These are phyloP conservation scores for Hypercompe scribonia DNA, from an alignment of 2,888 invertebrate species.

Conservation along the genomic window DNA sequence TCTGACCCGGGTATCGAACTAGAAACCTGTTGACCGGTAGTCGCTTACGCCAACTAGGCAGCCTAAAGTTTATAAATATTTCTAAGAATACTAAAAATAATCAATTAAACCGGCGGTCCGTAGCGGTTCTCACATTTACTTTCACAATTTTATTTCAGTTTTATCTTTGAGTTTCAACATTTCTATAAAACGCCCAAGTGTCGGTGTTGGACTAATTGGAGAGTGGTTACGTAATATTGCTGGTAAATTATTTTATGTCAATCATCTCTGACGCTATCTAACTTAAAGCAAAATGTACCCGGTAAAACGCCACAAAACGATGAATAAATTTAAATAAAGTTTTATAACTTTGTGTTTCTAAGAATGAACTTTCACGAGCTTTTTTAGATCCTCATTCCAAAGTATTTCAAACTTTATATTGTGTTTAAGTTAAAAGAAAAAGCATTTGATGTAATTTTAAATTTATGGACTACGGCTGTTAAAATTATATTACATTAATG, in stretches of 20 bases:
- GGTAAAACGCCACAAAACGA: neutral
- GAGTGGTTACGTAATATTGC: constrained; percentile 27
- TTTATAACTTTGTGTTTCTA: constrained; percentile 3
- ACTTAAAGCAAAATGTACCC: neutral
- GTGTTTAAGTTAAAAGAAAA: neutral
- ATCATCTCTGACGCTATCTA: neutral
- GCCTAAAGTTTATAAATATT: constrained; percentile 19
- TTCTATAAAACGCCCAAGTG: constrained; percentile 37
- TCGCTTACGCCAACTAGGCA: no score
- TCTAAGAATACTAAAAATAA: constrained; percentile 37
- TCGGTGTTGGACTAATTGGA: constrained; percentile 39
- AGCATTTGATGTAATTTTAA: neutral
- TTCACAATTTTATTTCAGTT: constrained; percentile 51
- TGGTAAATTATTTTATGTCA: constrained; percentile 3
- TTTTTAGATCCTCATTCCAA: neutral
- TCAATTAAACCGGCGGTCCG: constrained; percentile 36
- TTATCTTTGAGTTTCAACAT: constrained; percentile 47
- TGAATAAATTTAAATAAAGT: constrained; percentile 6
- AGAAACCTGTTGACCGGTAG: no score
- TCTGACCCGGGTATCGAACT: no score
- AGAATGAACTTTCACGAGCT: constrained; percentile 3
- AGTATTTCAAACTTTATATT: neutral
- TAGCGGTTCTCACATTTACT: constrained; percentile 47
- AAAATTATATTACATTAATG: neutral
- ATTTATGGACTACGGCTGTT: neutral